These are phyloP conservation scores for Aphelocoma californica DNA, from an alignment of 2,797 vertebrate genomes.

Conservation along the genomic window DNA sequence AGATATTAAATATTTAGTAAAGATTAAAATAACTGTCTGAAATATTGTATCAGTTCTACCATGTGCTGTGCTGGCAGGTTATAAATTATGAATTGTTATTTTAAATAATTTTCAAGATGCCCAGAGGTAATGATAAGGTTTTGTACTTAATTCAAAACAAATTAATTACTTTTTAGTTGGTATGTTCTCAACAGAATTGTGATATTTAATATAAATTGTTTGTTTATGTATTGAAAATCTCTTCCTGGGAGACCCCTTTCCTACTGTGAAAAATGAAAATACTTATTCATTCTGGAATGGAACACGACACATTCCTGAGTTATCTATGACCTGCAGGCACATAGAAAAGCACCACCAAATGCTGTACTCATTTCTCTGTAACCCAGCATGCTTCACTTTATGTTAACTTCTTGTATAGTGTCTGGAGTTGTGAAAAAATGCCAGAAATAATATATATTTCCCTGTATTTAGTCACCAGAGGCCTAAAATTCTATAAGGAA, in stretches of 20 bases:
- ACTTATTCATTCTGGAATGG: neutral
- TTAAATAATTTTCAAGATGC: neutral
- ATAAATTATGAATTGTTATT: neutral
- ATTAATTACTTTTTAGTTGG: neutral
- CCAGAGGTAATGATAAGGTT: neutral
- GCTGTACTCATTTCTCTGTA: neutral
- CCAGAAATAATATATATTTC: neutral
- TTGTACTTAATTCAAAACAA: neutral
- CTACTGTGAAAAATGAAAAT: neutral
- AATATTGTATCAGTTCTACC: neutral
- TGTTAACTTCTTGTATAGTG: neutral
- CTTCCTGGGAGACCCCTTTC: neutral
- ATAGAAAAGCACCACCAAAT: neutral
- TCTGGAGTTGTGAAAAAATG: neutral
- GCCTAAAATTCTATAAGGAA: neutral
- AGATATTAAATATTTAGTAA: neutral
- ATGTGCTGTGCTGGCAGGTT: neutral
- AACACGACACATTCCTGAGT: neutral
- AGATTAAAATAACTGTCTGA: neutral
- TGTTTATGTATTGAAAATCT: neutral
- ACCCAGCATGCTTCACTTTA: neutral
- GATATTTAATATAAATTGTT: neutral
- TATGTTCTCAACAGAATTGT: neutral
- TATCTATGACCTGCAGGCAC: neutral
- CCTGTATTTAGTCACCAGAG: neutral